phyloP scores from a whole-genome alignment of 2,888 invertebrate species.

The Tetragnatha montana region DNA sequence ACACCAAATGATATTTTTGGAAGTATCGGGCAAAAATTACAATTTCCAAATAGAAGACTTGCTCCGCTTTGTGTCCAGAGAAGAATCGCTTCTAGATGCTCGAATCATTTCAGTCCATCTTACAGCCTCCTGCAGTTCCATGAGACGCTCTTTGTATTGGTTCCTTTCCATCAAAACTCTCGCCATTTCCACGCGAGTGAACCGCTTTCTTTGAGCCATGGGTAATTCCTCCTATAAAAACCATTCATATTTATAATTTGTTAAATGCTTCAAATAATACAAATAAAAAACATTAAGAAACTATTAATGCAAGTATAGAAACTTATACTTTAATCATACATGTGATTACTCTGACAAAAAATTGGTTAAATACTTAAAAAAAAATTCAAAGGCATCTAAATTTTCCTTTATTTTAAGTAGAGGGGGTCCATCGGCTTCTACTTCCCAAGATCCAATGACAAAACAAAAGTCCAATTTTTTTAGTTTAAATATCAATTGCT shows the following conservation, averaged over 20 bases:
- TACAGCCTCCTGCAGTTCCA: slow-evolving; percentile 99
- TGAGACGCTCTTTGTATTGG: slow-evolving; percentile 97
- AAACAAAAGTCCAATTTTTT: no score
- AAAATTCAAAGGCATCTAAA: no score
- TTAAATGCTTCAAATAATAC: not conserved
- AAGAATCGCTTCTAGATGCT: slow-evolving; percentile 83
- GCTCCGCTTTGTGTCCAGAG: slow-evolving; percentile 66
- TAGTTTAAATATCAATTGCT: no score
- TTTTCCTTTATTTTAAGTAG: no score
- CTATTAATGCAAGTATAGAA: not conserved
- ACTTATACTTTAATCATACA: not conserved
- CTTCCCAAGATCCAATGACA: no score
- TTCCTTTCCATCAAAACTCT: slow-evolving; percentile 98
- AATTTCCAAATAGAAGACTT: slow-evolving; percentile 94
- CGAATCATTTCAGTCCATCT: slow-evolving; percentile 97
- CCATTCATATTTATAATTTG: not conserved
- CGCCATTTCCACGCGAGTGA: slow-evolving; percentile 99
- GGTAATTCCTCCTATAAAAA: slow-evolving; percentile 90
- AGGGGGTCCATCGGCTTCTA: no score
- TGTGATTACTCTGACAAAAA: no score
- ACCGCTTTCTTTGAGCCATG: slow-evolving; percentile 95
- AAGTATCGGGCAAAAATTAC: slow-evolving; percentile 77
- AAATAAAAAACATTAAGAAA: not conserved
- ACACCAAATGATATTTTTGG: not conserved
- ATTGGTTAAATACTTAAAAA: no score